Conservation (phyloP, 2,888 invertebrate species). For the Acrobasis repandana region DNA sequence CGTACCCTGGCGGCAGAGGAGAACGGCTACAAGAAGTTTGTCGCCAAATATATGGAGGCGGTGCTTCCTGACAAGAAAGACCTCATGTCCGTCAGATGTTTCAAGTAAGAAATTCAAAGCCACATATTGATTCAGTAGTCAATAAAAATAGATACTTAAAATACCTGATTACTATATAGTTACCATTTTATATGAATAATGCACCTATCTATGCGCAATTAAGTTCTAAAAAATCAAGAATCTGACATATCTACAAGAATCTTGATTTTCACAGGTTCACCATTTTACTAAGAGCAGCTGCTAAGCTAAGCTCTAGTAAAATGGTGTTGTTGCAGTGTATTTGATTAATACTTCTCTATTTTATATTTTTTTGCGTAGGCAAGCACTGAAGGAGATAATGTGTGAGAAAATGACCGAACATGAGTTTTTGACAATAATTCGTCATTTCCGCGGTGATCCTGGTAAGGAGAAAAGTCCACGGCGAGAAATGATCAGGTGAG, state of each 20-base stretch:
- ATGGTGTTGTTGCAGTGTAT: no score
- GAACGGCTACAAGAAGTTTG: slow-evolving; percentile 88
- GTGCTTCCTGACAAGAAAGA: slow-evolving; percentile 62
- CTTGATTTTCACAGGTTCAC: no score
- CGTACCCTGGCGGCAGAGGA: slow-evolving; percentile 84
- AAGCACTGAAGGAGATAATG: slow-evolving; percentile 86
- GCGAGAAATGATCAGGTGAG: slow-evolving; percentile 69
- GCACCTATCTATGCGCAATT: no score
- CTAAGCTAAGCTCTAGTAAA: no score
- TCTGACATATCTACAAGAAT: no score
- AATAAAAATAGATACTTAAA: no score
- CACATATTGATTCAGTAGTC: no score
- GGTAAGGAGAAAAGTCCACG: slow-evolving; percentile 70
- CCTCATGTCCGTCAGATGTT: slow-evolving; percentile 71
- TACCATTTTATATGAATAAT: no score
- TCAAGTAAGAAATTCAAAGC: slow-evolving; percentile 60
- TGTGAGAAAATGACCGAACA: slow-evolving; percentile 89
- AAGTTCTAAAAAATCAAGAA: no score
- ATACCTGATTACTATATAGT: no score
- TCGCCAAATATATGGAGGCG: slow-evolving; percentile 85
- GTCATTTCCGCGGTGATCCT: slow-evolving; percentile 86
- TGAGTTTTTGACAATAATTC: slow-evolving; percentile 89
- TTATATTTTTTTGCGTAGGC: slow-evolving; percentile 59
- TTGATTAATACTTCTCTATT: no score
- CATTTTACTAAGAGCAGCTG: no score